Base-by-base conservation (phyloP, 2,888 invertebrate genomes). In the Cephus rjabovi region DNA sequence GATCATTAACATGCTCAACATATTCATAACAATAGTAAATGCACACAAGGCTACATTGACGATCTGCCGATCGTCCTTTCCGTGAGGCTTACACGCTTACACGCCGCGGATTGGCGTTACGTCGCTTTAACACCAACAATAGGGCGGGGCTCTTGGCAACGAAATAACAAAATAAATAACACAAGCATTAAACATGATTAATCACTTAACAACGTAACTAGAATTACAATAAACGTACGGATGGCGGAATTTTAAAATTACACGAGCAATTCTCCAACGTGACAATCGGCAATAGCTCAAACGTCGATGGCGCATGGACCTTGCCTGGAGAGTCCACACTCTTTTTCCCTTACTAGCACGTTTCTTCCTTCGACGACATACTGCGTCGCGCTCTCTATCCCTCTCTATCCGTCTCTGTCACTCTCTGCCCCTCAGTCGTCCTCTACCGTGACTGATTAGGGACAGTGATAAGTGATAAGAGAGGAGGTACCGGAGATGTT, bases 81-180 rank as follows among this genome's bases (percentile, higher is more conserved):
- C 40, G 40, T 6, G 15, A 15, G 40, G 40, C 40, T 40, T 6
- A 15, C 1, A 0, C 40, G 15, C 31, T 30, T 30, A 30, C 30
- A 30, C 30, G 30, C 40, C 40, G 15, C 15, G 15, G 40, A 40
- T 40, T 6, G 40, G 40, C 40, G 6, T 40, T 40, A 40, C 40
- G 40, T 40, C 40, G 40, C 6, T 40, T 40, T 6, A 40, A 40
- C 40, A 40, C 40, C 40, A 15, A 40, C 15, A 15, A 15, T 0
- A 40, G 40, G 40, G 15, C 40, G 40, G 40, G 40, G 15, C 40
- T 83, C 77, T 79, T 83, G 73, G 30, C 79, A 87, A 87, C 85
- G 84, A 89, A 88, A 90, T 90, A 91, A 91, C 91, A 91, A 91
- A 91, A 91, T 91, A 91, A 91, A 91, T 91, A 91, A 91, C 91